These are phyloP conservation scores for Spisula solida DNA, from an alignment of 2,888 invertebrate genomes.

Conservation along the genomic window DNA sequence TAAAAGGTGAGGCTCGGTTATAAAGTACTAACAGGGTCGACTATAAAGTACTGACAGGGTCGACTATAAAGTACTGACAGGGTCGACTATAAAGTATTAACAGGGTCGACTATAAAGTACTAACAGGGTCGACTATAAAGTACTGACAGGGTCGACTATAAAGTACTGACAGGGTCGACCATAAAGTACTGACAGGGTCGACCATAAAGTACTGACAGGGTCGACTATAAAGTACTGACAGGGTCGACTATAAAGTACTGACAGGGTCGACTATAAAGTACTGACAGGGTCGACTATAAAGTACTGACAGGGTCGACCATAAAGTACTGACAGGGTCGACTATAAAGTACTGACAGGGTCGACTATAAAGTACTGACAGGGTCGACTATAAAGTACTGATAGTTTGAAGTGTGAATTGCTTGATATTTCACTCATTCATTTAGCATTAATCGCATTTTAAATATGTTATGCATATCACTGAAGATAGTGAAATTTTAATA, in stretches of 20 bases:
- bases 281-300: neutral
- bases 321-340: no score
- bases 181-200: no score
- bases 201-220: neutral
- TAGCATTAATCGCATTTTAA: neutral
- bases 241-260: neutral
- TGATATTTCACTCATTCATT: neutral
- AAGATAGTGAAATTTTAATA: no score
- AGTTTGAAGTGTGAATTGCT: neutral
- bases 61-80: neutral
- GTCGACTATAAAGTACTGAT: neutral
- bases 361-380: no score
- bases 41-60: neutral
- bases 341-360: neutral
- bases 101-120: neutral
- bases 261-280: neutral
- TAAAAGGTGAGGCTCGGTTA: slow-evolving; percentile 64
- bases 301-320: neutral
- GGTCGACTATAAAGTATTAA: neutral
- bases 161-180: neutral
- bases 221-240: neutral
- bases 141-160: neutral
- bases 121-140: neutral
- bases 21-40: neutral
- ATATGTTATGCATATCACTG: no score